Evolutionary conservation across 2,888 invertebrate species (phyloP).

Genomic region (Drosophila histrio): DNA sequence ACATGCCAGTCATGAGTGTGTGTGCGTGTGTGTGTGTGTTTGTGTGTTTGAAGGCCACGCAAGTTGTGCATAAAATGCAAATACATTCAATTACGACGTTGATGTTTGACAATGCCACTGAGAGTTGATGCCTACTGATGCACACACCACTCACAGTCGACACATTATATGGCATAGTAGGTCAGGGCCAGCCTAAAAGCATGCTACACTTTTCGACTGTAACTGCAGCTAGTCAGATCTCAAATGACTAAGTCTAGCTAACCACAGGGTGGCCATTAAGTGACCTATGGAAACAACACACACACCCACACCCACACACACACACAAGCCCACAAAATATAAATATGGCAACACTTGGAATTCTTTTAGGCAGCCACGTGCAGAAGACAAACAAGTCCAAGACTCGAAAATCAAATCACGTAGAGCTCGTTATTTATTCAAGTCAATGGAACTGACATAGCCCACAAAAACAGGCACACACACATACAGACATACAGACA

Average conservation of each 20-base stretch:
- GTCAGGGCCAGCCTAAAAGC: conserved; percentile 58
- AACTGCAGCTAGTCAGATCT: conserved; percentile 39
- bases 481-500: conserved; percentile 7
- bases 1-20: background rate
- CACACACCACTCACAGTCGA: background rate
- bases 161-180: conserved; percentile 24
- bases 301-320: conserved; percentile 9
- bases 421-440: conserved; percentile 66
- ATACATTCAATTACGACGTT: conserved; percentile 59
- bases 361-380: conserved; percentile 49
- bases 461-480: conserved; percentile 11
- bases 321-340: conserved; percentile 8
- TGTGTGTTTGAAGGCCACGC: conserved; percentile 35
- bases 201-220: conserved; percentile 30
- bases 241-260: conserved; percentile 38
- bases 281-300: conserved; percentile 25
- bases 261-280: conserved; percentile 34
- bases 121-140: conserved; percentile 7
- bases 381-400: conserved; percentile 49
- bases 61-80: conserved; percentile 39
- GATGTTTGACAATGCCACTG: conserved; percentile 35
- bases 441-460: conserved; percentile 62
- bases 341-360: conserved; percentile 24
- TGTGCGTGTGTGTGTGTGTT: conserved; percentile 3
- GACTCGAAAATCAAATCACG: conserved; percentile 68